Evolutionary conservation across 1,140 invertebrate genomes (phyloP).

Genomic region (Drosophila subpulchrella): DNA sequence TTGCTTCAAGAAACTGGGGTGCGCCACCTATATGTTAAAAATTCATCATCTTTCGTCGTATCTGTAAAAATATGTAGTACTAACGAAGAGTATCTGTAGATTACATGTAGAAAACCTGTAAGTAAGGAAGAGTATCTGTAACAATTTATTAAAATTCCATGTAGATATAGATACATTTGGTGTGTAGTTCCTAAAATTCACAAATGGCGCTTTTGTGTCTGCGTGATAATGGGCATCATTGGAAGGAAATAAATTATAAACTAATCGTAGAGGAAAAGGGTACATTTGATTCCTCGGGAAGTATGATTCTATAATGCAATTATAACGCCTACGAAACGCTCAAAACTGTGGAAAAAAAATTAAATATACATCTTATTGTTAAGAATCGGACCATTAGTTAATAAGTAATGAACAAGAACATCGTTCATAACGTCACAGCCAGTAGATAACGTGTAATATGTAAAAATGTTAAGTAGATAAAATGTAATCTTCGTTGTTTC

Average conservation of each 20-base stretch:
- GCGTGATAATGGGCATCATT: background rate
- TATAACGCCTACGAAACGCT: no score
- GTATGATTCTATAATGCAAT: no score
- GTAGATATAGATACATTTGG: background rate
- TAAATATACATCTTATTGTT: no score
- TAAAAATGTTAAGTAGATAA: no score
- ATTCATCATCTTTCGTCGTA: background rate
- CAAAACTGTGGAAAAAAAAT: no score
- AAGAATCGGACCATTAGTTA: no score
- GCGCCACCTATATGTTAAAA: background rate
- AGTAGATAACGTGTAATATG: no score
- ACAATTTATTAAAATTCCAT: background rate
- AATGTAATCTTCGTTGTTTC: no score
- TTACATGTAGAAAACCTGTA: background rate
- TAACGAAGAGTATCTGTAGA: background rate
- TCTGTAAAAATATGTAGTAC: background rate
- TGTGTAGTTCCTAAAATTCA: background rate
- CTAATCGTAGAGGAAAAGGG: no score
- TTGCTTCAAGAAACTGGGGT: background rate
- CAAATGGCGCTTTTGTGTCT: background rate
- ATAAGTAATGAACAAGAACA: no score
- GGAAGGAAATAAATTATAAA: background rate
- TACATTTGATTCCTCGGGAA: no score
- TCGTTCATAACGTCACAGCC: no score
- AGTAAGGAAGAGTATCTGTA: background rate